These are phyloP conservation scores for Lota lota DNA, from an alignment of 2,113 vertebrate genomes.

Conservation along the genomic window DNA sequence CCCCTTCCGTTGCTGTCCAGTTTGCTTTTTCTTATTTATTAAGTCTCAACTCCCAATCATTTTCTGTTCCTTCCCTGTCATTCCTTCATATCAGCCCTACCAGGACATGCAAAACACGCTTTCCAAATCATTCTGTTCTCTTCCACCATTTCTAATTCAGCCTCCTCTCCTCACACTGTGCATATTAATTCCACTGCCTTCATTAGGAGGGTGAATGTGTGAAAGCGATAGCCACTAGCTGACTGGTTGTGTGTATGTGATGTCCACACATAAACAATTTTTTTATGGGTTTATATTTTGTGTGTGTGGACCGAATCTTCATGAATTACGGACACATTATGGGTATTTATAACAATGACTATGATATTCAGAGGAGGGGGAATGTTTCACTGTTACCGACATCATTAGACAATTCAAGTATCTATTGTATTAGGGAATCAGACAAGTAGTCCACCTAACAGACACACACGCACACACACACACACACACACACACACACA, in stretches of 20 bases:
- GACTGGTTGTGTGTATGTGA: background rate
- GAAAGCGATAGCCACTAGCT: background rate
- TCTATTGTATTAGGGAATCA: background rate
- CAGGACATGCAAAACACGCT: background rate
- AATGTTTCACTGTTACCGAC: background rate
- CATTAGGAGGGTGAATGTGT: background rate
- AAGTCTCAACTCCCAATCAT: background rate
- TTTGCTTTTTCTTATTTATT: background rate
- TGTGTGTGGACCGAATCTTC: too few species aligned
- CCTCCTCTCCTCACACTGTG: background rate
- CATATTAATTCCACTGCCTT: background rate
- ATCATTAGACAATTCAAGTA: too few species aligned
- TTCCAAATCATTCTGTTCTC: conserved; percentile 1
- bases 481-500: conserved; percentile 7
- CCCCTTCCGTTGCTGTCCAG: background rate
- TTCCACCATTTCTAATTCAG: background rate
- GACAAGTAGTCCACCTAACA: background rate
- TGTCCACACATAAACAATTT: background rate
- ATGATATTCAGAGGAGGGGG: background rate
- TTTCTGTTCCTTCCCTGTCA: background rate
- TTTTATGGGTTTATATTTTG: too few species aligned
- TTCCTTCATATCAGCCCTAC: background rate
- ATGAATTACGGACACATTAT: too few species aligned
- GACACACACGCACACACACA: background rate
- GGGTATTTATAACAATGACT: too few species aligned